Evolutionary conservation across 2,888 invertebrate genomes (phyloP), one percentile per base, ranked within the genome.

Genomic region (Pyrrhosoma nymphula): DNA sequence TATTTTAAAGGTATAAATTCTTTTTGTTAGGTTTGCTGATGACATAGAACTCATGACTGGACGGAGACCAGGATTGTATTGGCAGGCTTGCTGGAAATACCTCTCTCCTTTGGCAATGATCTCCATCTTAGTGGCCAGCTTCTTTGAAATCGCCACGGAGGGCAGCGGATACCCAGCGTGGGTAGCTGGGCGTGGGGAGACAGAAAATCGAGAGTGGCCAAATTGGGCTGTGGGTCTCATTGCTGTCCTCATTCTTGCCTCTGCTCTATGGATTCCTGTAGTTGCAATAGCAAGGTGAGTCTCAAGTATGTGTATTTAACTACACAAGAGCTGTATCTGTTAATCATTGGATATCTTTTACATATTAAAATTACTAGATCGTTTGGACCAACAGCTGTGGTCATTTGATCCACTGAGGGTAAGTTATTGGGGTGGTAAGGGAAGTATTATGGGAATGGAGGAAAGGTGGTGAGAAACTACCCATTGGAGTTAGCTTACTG

Each of bases 1-100:
- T 47, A 47, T 47, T 47, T 47, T 47, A 47, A 47, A 4, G 47
- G 4, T 4, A 47, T 47, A 4, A 47, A 47, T 47, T 69, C 69
- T 35, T 35, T 35, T 35, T 82, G 12, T 10, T 96, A 99, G 99
- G 97, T 99, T 99, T 96, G 98, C 99, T 8, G 99, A 99, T 96
- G 99, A 99, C 97, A 99, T 99, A 96, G 99, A 99, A 97, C 97
- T 99, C 97, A 99, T 99, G 99, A 99, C 99, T 0, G 99, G 99
- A 4, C 98, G 98, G 91, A 97, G 99, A 55, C 99, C 99, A 0
- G 98, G 98, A 0, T 97, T 98, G 63, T 99, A 99, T 97, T 99
- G 99, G 99, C 97, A 99, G 96, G 98, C 99, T 96, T 99, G 99
- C 97, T 99, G 99, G 99, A 99, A 99, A 97, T 99, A 99, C 96